Evolutionary conservation across 2,113 vertebrate genomes (phyloP), one percentile per base, ranked within the genome.

Genomic region (Beaufortia kweichowensis): DNA sequence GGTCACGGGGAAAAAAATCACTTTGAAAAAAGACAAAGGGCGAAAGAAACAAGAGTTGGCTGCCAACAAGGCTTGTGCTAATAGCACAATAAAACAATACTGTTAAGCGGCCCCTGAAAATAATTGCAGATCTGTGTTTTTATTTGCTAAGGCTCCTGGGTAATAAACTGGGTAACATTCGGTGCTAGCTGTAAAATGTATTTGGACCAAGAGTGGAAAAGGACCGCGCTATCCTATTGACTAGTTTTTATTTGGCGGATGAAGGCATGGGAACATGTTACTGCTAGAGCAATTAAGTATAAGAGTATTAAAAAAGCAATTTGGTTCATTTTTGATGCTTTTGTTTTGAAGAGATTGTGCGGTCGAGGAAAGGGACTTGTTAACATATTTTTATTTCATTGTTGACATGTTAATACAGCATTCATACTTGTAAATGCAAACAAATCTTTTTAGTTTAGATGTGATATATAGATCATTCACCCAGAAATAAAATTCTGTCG

Each of bases 81-180:
- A 79, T 75, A 71, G 71, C 53, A 48, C 78, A 78, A 76, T 83
- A 77, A 82, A 84, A 76, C 75, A 81, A 74, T 77, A 63, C 77
- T 75, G 71, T 82, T 63, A 79, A 81, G 67, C 55, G 14, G 55
- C 33, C 76, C 50, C 14, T 68, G 67, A 73, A 56, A 76, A 77
- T 80, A 75, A 80, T 77, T 61, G 24, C 60, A 70, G 63, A 68
- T 70, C 78, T 76, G 77, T 81, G 66, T 80, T 80, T 84, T 81
- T 83, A 79, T 83, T 84, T 82, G 53, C 78, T 75, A 53, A 65
- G 29, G 75, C 79, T 83, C 71, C 67, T 71, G 74, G 77, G 72
- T 80, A 83, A 82, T 84, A 81, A 82, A 83, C 66, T 46, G 48
- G 71, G 72, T 63, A 79, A 71, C 35, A 55, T 77, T 82, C 75